phyloP scores from a whole-genome alignment of 2,113 vertebrate genomes.

The Phycodurus eques region DNA sequence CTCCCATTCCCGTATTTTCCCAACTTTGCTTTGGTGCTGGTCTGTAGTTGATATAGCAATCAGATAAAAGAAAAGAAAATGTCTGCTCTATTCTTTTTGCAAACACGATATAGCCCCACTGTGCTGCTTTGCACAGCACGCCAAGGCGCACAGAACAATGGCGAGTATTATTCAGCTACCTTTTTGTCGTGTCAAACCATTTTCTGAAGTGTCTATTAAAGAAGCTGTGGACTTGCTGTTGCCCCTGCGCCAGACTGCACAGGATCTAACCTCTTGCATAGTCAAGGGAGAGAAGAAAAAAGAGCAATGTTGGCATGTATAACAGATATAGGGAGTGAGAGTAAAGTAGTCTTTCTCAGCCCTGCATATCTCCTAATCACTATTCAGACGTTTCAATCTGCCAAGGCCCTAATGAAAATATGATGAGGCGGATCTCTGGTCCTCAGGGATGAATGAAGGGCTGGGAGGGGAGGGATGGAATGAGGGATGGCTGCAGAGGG shows the following conservation, averaged over 20 bases:
- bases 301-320: conserved; percentile 30
- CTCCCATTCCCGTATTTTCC: conserved; percentile 9
- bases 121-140: conserved; percentile 38
- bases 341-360: conserved; percentile 61
- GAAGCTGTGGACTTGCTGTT: conserved; percentile 63
- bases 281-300: conserved; percentile 11
- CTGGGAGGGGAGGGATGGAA: conserved; percentile 51
- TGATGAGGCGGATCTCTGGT: conserved; percentile 72
- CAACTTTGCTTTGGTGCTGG: conserved; percentile 32
- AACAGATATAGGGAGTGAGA: conserved; percentile 58
- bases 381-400: conserved; percentile 74
- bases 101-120: conserved; percentile 58
- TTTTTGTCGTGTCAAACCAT: conserved; percentile 52
- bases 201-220: conserved; percentile 66
- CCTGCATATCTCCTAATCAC: conserved; percentile 64
- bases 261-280: conserved; percentile 14
- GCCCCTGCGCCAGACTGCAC: conserved; percentile 46
- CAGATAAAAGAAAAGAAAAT: conserved; percentile 45
- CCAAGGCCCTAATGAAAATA: conserved; percentile 76
- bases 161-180: conserved; percentile 55
- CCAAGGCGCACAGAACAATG: conserved; percentile 61
- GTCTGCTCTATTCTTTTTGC: conserved; percentile 27
- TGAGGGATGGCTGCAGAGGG: conserved; percentile 68
- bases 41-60: conserved; percentile 51
- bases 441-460: conserved; percentile 59